Base-by-base conservation (phyloP, 2,888 invertebrate species). In the Protophormia terraenovae region DNA sequence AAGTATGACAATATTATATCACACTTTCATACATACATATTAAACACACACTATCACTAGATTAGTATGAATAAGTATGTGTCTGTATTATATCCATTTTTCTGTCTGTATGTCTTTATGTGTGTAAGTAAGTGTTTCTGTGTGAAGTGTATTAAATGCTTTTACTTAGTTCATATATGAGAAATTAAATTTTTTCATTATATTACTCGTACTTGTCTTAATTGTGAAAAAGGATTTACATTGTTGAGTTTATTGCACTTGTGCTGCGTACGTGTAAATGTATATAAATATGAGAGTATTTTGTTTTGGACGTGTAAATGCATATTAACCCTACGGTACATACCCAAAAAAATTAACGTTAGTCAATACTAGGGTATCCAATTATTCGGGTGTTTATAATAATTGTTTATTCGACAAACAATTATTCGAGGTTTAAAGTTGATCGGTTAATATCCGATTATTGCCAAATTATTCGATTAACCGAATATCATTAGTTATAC, bases 191-290 rank as follows among this genome's bases (percentile, higher is more conserved):
- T 45, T 16, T 32, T 29, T 24, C n/a, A n/a, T 7, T n/a, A 24
- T 55, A 19, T 60, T 16, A 72, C 58, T 8, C 45, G 14, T 29
- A 58, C 50, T 76, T 55, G 41, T 41, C 41, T 76, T 66, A 64
- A 64, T 64, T 53, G 53, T 53, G 50, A 19, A 47, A 24, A 58
- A 62, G 62, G 60, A 64, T 53, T 69, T 60, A 24, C 24, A 45
- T 50, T 67, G 64, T 62, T 53, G 27, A 47, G 62, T 38, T 53
- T 38, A 50, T 29, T 67, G 38, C 60, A 19, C 19, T 67, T 64
- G 22, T 7, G 8, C 41, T 7, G 8, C 41, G 38, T 24, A 24
- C 22, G 6, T 16, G 24, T 27, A n/a, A 27, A n/a, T 24, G 7
- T 10, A 1, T 38, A 12, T 27, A 41, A 4, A 8, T 19, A 16